Base-by-base conservation (phyloP, 1,140 invertebrate genomes). In the Drosophila fuyamai region DNA sequence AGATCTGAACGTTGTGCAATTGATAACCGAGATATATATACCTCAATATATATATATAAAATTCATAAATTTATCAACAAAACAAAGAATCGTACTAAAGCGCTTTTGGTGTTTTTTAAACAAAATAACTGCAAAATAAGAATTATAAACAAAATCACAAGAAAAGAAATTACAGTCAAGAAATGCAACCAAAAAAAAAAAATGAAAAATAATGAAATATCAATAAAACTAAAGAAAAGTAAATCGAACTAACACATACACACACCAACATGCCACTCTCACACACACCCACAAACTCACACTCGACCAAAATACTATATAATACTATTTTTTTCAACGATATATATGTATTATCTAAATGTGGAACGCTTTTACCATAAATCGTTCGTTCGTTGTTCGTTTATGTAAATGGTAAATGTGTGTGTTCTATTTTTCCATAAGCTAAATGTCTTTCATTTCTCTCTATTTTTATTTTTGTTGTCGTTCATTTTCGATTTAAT, bases 341-440 rank as follows among this genome's bases (percentile, higher is more conserved):
- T 89, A 84, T 89, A 89, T 89, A 89, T 89, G 81, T 89, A 83
- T 81, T 89, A 89, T 89, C 84, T 91, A 91, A 91, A 91, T 91
- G 90, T 91, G 90, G 90, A 91, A 91, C 90, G 90, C 90, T 91
- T 91, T 91, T 91, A 91, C 67, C 90, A 91, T 91, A 91, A 91
- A 91, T 90, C 79, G 84, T 89, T 89, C 84, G 84, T 89, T 89
- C 84, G 82, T 90, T 91, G 88, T 91, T 91, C 83, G 82, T 90
- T 90, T 90, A 90, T 90, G 86, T 90, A 86, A 86, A 90, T 90
- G 86, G 79, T 90, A 90, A 86, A 83, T 90, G 83, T 91, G 78
- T 83, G 84, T 89, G 83, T 89, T 82, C 66, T 91, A 79, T 73
- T 86, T 90, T 91, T 88, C 57, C 62, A 86, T 90, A 81, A 81